Evolutionary conservation across 2,797 vertebrate genomes (phyloP), one percentile per base, ranked within the genome.

Genomic region (Apogon hyalosoma): DNA sequence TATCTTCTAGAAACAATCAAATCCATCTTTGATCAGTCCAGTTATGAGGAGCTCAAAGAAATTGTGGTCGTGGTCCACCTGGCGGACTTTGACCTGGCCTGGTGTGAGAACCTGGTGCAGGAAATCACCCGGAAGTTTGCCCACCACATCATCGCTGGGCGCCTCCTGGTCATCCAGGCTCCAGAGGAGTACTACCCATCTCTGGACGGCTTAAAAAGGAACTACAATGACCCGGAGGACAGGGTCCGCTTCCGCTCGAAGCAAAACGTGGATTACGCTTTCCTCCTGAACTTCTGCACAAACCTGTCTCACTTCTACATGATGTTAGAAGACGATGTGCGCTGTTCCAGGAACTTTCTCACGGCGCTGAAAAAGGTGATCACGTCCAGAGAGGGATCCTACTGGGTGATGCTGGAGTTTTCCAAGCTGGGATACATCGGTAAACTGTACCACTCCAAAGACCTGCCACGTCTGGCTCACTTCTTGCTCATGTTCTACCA

Each of bases 401-500:
- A 98, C 73, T 99, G 98, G 98, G 97, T 99, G 72, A 99, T 96
- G n/a, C 87, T 99, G 84, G 98, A 99, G 82, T 99, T 99, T 88
- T 99, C 98, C 65, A 99, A 99, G 80, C 93, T 99, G 76, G 98
- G 98, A 4, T 99, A 99, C 90, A 99, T 99, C 60, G 98, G 98
- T 75, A 99, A 99, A 79, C 93, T 99, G 41, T 99, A 99, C 90
- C 97, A 98, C 81, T 97, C 97, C 56, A 94, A 90, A 72, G 98
- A 99, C 84, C 95, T 99, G 66, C 96, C 96, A 1, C 95, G 98
- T 2, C 81, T 99, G 82, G 98, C 97, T 12, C 96, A 97, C 77
- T 99, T 99, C 94, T 92, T 99, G 71, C 92, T 99, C 87, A 98
- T 99, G 97, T 99, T 99, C 90, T 99, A 99, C 93, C 98, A 99